Base-by-base conservation (phyloP, 2,113 vertebrate species). In the Triplophysa tibetana region DNA sequence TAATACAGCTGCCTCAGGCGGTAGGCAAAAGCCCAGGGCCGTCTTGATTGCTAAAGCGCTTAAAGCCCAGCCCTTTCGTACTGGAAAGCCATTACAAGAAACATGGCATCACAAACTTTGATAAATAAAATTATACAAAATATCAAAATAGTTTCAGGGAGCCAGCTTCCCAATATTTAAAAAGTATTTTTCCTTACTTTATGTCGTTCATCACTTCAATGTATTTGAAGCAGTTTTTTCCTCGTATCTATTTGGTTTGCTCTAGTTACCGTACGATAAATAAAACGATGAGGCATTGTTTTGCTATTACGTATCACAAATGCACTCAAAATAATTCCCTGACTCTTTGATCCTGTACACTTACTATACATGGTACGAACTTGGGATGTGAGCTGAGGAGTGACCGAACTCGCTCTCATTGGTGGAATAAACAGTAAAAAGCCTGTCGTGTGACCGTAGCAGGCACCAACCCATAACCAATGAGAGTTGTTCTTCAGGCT, bases 71-170 rank as follows among this genome's bases (percentile, higher is more conserved):
- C 67, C 54, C 29, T 78, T 82, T 81, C 70, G 52, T 75, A 81
- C 66, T 77, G 66, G 21, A 77, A 76, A 74, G 65, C 75, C 70
- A 75, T 43, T 64, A 72, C 54, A 79, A 85, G 78, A 81, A 92
- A 93, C 89, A 93, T 89, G 89, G 78, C 89, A 92, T 91, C 93
- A 92, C 91, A 95, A 91, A 93, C 86, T 58, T 60, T 92, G 95
- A 96, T 97, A 98, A 98, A 97, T 96, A 98, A 96, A 95, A 97
- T 94, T 91, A 95, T 90, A 95, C 93, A 95, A 91, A 92, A 90
- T 84, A 94, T 94, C 93, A 95, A 94, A 96, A 96, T 92, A 94
- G 85, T 91, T 93, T 89, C 88, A 95, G 96, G 96, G 95, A 98
- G 96, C 97, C 96, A 96, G 96, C 97, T 98, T 97, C 96, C 96